Conservation (phyloP, 2,113 vertebrate species). For the Mixornis gularis region DNA sequence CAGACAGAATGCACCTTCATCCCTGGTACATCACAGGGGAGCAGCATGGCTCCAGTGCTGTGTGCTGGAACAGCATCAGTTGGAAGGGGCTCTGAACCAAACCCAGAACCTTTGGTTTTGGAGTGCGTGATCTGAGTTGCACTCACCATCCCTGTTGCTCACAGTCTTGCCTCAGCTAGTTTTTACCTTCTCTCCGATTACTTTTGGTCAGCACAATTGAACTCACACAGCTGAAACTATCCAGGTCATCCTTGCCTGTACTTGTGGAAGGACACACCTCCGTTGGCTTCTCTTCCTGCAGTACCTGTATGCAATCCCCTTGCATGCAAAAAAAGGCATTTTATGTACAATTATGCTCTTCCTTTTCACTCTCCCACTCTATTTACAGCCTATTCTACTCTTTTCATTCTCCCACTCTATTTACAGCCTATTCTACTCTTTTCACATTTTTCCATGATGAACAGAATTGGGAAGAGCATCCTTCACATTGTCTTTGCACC, state of each 20-base stretch:
- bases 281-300: neutral
- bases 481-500: neutral
- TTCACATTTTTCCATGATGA: neutral
- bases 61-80: neutral
- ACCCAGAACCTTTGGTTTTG: neutral
- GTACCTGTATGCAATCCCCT: neutral
- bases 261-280: neutral
- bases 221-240: neutral
- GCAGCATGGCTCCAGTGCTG: fast-evolving
- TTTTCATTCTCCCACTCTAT: neutral
- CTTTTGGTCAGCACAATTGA: neutral
- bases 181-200: neutral
- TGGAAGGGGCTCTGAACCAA: neutral
- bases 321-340: neutral
- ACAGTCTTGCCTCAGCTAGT: neutral
- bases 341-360: neutral
- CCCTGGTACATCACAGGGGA: neutral
- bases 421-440: neutral
- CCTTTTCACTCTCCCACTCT: neutral
- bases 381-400: neutral
- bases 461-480: neutral
- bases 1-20: neutral
- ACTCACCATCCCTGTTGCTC: neutral
- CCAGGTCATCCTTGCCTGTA: neutral
- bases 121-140: neutral